These are phyloP conservation scores for Pelochelys cantorii DNA, from an alignment of 2,797 vertebrate genomes.

Conservation along the genomic window DNA sequence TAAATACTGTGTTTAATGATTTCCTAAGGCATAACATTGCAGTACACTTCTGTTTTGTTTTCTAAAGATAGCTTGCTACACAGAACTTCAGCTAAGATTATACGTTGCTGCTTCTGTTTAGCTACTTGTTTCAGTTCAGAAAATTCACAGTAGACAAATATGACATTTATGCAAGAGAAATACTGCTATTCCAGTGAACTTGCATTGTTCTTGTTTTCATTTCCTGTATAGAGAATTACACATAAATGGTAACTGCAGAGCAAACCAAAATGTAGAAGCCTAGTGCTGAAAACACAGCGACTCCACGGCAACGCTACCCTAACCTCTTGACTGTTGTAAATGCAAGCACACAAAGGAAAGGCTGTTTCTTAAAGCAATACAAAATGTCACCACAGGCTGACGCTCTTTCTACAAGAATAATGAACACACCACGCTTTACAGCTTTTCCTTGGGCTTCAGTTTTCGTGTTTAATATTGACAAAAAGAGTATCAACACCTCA, in stretches of 20 bases:
- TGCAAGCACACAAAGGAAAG: constrained; percentile 40
- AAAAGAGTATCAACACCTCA: constrained; percentile 47
- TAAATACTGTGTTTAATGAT: neutral
- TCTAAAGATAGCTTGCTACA: neutral
- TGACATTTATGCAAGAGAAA: fast-evolving
- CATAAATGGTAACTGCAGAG: constrained; percentile 27
- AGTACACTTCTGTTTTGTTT: neutral
- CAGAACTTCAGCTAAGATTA: neutral
- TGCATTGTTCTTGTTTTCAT: neutral
- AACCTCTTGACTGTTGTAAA: constrained; percentile 27
- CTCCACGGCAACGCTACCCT: constrained; percentile 34
- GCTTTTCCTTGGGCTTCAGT: constrained; percentile 69
- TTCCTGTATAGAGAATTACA: fast-evolving
- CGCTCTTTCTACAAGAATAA: constrained; percentile 85
- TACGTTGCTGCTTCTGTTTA: neutral
- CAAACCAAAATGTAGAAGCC: neutral
- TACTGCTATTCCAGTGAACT: neutral
- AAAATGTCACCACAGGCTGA: constrained; percentile 84
- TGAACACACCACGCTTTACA: constrained; percentile 60
- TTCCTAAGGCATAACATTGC: neutral
- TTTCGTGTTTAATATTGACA: constrained; percentile 46
- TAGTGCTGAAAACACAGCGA: constrained; percentile 45
- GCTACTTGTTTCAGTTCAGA: neutral
- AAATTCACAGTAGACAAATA: neutral
- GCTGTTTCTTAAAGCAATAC: constrained; percentile 75